These are phyloP conservation scores for Passer domesticus DNA, from an alignment of 2,113 vertebrate genomes.

Conservation along the genomic window DNA sequence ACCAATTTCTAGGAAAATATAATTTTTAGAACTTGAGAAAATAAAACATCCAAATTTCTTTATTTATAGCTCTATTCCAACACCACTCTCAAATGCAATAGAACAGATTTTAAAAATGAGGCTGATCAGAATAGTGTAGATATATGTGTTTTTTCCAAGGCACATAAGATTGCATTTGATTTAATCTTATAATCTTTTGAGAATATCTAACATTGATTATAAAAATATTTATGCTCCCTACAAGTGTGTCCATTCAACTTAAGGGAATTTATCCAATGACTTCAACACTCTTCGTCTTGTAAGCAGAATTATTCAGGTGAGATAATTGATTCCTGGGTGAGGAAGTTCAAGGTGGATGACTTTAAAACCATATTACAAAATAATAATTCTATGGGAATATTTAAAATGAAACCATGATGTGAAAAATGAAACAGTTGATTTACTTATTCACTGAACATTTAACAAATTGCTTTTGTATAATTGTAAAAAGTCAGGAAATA, in stretches of 20 bases:
- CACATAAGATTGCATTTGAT: neutral
- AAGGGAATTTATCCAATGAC: neutral
- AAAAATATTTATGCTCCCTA: neutral
- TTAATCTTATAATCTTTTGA: neutral
- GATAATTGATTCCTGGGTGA: neutral
- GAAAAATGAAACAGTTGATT: neutral
- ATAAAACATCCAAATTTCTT: neutral
- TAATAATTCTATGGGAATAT: neutral
- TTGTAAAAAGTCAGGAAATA: neutral
- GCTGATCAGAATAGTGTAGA: neutral
- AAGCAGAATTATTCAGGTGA: neutral
- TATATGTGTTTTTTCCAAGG: neutral
- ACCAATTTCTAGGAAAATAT: neutral
- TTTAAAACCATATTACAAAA: neutral
- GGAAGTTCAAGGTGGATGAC: neutral
- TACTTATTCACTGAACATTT: neutral
- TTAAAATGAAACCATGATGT: neutral
- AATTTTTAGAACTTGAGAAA: neutral
- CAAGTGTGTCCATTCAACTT: neutral
- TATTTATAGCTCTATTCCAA: neutral
- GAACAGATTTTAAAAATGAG: neutral
- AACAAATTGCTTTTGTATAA: neutral
- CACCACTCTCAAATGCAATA: neutral
- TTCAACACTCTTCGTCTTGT: neutral
- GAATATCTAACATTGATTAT: neutral